Evolutionary conservation across 2,888 invertebrate genomes (phyloP), one percentile per base, ranked within the genome.

Genomic region (Electrophaes corylata): DNA sequence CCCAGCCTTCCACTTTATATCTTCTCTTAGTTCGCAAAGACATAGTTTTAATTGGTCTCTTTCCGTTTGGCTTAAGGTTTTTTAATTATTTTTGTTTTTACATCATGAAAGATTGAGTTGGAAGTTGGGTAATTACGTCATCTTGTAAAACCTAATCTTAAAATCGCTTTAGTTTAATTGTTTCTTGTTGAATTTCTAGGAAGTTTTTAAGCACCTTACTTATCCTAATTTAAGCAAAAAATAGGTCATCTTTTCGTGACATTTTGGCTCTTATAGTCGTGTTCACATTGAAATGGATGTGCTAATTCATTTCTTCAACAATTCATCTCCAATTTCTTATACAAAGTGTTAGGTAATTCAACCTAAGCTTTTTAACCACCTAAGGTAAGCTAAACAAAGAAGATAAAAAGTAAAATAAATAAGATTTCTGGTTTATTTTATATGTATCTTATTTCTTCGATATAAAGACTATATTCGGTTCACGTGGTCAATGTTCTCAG

Each of bases 1-100:
- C 78, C 70, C 77, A 76, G 71, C 78, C 14, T 75, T 76, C 78
- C 75, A 74, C 79, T 80, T 77, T 78, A 77, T 75, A 73, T 81
- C 78, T 79, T 76, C 75, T 82, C 81, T 75, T 78, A 76, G 72
- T 72, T 78, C 73, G 76, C 75, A 75, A 81, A 79, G 86, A 85
- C 84, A 84, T 84, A 84, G 81, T 85, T 87, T 86, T 86, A 86
- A 86, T 87, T 87, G 81, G 81, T 79, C 76, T 79, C 73, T 77
- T 82, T 83, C 81, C 83, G 77, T 74, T 81, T 83, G 78, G 66
- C 81, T 81, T 76, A 76, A 78, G 71, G 76, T 76, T 71, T 71
- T 69, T 75, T 83, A 83, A 83, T 84, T 84, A 75, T 33, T 80
- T 78, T 79, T 81, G 79, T 78, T 81, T 80, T 83, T 68, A 16